A percentile compares a stretch with the other conserved stretches of the same genome.
Conservation (phyloP, 2,113 vertebrate species). For the Meleagris gallopavo region DNA sequence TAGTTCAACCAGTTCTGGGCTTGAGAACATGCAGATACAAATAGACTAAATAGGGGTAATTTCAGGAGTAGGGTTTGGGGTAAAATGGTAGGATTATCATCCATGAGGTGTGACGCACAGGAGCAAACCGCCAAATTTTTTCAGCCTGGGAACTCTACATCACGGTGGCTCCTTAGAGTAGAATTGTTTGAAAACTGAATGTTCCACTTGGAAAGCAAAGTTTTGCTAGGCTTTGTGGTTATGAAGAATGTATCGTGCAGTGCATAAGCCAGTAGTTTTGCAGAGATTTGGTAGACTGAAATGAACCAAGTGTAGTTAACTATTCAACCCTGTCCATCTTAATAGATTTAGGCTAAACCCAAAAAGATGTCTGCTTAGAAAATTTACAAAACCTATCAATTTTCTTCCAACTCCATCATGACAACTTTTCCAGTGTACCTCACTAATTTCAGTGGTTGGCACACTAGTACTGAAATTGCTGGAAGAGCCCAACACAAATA, state of each 20-base stretch:
- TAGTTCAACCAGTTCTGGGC: neutral
- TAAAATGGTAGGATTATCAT: neutral
- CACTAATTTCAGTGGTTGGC: slow-evolving; percentile 38
- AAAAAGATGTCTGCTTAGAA: neutral
- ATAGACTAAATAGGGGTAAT: neutral
- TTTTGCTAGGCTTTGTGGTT: neutral
- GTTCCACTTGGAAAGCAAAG: neutral
- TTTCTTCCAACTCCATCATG: slow-evolving; percentile 8
- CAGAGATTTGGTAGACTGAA: neutral
- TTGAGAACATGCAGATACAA: neutral
- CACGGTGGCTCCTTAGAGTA: neutral
- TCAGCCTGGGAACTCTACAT: neutral
- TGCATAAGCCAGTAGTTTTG: neutral
- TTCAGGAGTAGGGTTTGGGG: neutral
- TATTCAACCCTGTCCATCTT: neutral
- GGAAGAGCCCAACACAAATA: neutral
- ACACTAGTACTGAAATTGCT: neutral
- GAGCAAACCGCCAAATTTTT: neutral
- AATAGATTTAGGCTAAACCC: neutral
- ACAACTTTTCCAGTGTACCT: slow-evolving; percentile 28
- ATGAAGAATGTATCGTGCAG: neutral
- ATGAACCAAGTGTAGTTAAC: neutral
- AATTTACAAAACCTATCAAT: neutral
- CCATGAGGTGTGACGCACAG: neutral
- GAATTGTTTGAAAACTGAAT: neutral